Base-by-base conservation (phyloP, 1,140 invertebrate genomes). In the Bombyx mandarina region DNA sequence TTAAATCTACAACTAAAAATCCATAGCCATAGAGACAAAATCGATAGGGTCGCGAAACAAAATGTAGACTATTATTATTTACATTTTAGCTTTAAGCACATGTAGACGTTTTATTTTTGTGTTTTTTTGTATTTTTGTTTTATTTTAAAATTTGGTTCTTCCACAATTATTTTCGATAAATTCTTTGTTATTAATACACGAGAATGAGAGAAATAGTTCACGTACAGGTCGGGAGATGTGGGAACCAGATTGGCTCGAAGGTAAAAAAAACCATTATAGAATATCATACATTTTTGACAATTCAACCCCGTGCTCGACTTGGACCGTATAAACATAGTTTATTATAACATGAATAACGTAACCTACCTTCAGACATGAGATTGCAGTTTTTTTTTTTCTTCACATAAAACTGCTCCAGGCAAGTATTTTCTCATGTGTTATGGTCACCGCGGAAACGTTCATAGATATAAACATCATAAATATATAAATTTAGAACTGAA, bases 231-330 rank as follows among this genome's bases (percentile, higher is more conserved):
- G 93, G 93, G 12, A 92, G 94, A 78, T 95, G 93, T 73, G 93
- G 93, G 48, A 95, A 95, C 77, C 93, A 94, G 75, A 94, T 94
- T 68, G 93, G 93, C 54, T 89, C 92, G 8, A 94, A 93, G 89
- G 92, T 93, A 61, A 60, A 9, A 58, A 22, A 5, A 10, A 47
- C 26, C 4, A 35, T 35, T 4, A 35, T 4, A 4, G 4, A 35
- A n/a, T n/a, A n/a, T n/a, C n/a, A n/a, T n/a, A 18, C 12, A 18
- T 18, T 18, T 18, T 18, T 18, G 12, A 18, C 12, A 18, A 18
- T 18, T 18, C 12, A 18, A 18, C 12, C 12, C 12, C 12, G 0
- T 18, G 12, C 12, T 18, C 12, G 1, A 18, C 12, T 1, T 18
- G 12, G 0, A 18, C 12, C 12, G 12, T 18, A n/a, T n/a, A 18